phyloP scores from a whole-genome alignment of 2,113 vertebrate species.

The human region DNA sequence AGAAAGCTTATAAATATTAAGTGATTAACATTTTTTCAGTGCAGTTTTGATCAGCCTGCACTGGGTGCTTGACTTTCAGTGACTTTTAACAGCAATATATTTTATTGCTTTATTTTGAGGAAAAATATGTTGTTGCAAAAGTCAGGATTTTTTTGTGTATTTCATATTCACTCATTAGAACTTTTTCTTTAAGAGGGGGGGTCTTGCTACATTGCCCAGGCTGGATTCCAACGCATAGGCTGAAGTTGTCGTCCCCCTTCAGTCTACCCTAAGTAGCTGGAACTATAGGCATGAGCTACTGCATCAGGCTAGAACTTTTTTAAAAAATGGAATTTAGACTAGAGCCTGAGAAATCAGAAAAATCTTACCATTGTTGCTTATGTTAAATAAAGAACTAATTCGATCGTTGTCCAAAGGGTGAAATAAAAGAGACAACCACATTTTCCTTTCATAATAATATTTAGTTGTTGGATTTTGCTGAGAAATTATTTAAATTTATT shows the following conservation, averaged over 20 bases:
- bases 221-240: neutral
- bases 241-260: neutral
- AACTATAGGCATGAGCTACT: neutral
- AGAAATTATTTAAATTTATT: neutral
- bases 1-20: conserved; percentile 13
- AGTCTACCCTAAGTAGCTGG: neutral
- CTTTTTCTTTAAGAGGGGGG: neutral
- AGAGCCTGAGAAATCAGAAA: neutral
- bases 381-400: neutral
- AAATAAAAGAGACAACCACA: neutral
- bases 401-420: neutral
- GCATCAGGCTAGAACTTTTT: neutral
- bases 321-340: neutral
- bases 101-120: conserved; percentile 18
- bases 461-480: neutral
- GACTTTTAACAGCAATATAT: neutral
- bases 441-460: conserved; percentile 6
- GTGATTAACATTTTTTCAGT: neutral
- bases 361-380: neutral
- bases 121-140: neutral
- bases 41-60: neutral
- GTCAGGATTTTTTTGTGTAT: neutral
- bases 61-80: neutral
- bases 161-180: neutral
- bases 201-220: neutral